Evolutionary conservation across 2,888 invertebrate genomes (phyloP).

Genomic region (Caenorhabditis uteleia): DNA sequence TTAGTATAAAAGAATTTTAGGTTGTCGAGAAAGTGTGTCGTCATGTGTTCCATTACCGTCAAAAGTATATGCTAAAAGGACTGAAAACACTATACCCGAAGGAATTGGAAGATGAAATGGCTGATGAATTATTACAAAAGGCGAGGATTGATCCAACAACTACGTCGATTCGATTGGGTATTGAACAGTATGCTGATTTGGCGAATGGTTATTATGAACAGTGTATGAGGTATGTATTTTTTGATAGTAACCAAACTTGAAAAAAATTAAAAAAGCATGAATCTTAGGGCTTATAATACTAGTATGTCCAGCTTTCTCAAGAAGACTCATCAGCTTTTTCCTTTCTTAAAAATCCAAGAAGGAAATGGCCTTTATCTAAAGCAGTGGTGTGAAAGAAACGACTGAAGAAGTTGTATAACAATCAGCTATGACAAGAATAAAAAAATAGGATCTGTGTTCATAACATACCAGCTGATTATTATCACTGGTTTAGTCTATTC

Average conservation of each 20-base stretch:
- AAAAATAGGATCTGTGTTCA: no score
- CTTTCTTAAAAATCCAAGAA: no score
- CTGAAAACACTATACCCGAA: slow-evolving; percentile 66
- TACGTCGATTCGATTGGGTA: slow-evolving; percentile 54
- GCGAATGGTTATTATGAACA: slow-evolving; percentile 63
- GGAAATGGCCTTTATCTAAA: no score
- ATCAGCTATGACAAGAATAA: no score
- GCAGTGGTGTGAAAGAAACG: no score
- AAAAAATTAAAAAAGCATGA: slow-evolving; percentile 1
- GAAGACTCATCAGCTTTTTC: no score
- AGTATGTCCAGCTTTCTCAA: no score
- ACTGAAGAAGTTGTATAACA: no score
- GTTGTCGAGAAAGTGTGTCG: slow-evolving; percentile 88
- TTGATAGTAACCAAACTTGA: slow-evolving; percentile 1
- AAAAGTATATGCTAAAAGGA: slow-evolving; percentile 77
- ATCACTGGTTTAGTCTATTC: no score
- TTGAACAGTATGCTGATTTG: slow-evolving; percentile 66
- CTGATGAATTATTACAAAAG: slow-evolving; percentile 55
- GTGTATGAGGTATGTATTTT: slow-evolving; percentile 43
- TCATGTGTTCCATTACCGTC: slow-evolving; percentile 85
- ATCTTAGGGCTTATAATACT: no score
- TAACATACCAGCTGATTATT: no score
- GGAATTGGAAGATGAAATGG: slow-evolving; percentile 54
- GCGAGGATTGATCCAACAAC: slow-evolving; percentile 48
- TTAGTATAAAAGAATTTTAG: slow-evolving; percentile 71